Evolutionary conservation across 1,140 invertebrate genomes (phyloP), one percentile per base, ranked within the genome.

Genomic region (Aphelinus certus): DNA sequence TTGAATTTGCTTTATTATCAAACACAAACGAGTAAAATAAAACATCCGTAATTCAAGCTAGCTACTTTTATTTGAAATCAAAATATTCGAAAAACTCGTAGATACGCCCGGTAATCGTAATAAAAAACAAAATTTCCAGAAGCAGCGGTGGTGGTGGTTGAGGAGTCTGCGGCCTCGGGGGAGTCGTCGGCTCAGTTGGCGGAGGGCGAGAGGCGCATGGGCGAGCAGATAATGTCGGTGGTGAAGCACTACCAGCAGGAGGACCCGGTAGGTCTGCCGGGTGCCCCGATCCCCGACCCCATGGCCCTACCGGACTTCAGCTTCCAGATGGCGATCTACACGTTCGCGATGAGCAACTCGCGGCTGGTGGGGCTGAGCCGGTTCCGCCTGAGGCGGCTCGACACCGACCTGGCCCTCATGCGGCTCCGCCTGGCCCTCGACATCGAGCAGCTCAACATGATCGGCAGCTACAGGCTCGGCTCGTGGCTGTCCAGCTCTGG

Each of bases 191-290:
- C 70, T 43, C 78, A 88, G 74, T 78, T 88, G 49, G 84, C 84
- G 1, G 79, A 89, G 56, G 91, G 90, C 4, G 90, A 94, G 82
- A 89, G 92, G 79, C 91, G 90, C 76, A 86, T 95, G 10, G 91
- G 92, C 58, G 91, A 93, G 73, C 91, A 94, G 79, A 90, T 96
- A 53, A 87, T 92, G 48, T 85, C 88, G 47, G 89, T 95, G 6
- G 81, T 96, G n/a, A 92, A 94, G 60, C 95, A 96, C 82, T 96
- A 93, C 82, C 94, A 96, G 84, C 91, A 95, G 80, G 88, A 92
- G 63, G 93, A 95, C 86, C 93, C 93, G 0, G 86, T 94, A 1
- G 95, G 95, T 0, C 81, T 96, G 7, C 95, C 95, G 0, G 92
- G 92, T 2, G 92, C 90, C 0, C 91, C 92, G 6, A 91, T 96